Evolutionary conservation across 1,140 invertebrate genomes (phyloP).

Genomic region (Hyles vespertilio): DNA sequence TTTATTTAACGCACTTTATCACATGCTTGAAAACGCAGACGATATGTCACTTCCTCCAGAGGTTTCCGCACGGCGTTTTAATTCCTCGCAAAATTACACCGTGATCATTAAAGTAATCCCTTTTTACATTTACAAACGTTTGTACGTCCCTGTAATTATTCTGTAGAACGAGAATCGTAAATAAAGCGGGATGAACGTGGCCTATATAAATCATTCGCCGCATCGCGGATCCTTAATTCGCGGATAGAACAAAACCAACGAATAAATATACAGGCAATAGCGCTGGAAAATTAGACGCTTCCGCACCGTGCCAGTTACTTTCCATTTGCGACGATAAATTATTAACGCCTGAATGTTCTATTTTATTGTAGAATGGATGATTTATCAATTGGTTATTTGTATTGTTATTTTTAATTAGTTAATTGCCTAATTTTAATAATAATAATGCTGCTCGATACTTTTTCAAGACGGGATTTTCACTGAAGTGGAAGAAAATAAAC

Average conservation of each 20-base stretch:
- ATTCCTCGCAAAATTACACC: constrained; percentile 41
- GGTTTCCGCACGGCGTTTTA: constrained; percentile 3
- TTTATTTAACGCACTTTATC: too few relatives aligned
- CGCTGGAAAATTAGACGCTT: constrained; percentile 49
- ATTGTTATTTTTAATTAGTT: constrained; percentile 1
- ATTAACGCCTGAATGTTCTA: constrained; percentile 31
- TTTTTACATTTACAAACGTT: constrained; percentile 65
- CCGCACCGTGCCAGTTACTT: constrained; percentile 38
- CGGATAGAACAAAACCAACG: constrained; percentile 60
- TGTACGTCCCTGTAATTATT: constrained; percentile 64
- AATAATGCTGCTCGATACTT: too few relatives aligned
- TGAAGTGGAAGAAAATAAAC: too few relatives aligned
- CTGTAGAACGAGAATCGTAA: constrained; percentile 57
- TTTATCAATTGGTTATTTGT: constrained; percentile 12
- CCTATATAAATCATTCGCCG: constrained; percentile 69
- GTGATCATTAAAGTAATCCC: constrained; percentile 58
- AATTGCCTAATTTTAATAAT: too few relatives aligned
- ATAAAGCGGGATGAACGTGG: constrained; percentile 65
- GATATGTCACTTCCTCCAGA: background rate
- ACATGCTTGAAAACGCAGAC: too few relatives aligned
- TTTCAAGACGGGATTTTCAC: too few relatives aligned
- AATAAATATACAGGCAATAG: constrained; percentile 57
- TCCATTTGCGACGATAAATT: constrained; percentile 37
- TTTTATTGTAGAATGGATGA: constrained; percentile 11
- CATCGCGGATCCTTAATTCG: constrained; percentile 62